A percentile compares a stretch with the other conserved stretches of the same genome.
Evolutionary conservation across 2,113 vertebrate genomes (phyloP).

Genomic region (Eptesicus fuscus): DNA sequence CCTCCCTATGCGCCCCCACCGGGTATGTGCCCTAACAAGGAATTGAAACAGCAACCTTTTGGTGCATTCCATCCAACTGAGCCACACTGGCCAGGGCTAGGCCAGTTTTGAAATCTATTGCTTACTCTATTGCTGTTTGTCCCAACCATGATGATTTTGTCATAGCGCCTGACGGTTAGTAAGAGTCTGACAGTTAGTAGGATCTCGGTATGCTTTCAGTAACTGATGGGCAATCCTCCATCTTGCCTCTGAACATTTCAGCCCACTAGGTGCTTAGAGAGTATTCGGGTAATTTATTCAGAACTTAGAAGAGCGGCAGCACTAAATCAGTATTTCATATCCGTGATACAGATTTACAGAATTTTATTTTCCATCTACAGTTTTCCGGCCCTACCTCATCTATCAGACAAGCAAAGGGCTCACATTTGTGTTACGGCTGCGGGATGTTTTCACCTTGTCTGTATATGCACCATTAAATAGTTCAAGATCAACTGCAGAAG

Average conservation of each 20-base stretch:
- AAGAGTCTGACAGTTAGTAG: background rate
- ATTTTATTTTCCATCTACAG: background rate
- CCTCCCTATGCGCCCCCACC: background rate
- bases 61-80: background rate
- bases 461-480: background rate
- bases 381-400: background rate
- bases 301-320: background rate
- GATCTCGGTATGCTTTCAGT: background rate
- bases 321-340: background rate
- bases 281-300: background rate
- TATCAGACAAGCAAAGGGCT: background rate
- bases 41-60: background rate
- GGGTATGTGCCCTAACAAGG: background rate
- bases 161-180: background rate
- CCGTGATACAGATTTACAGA: background rate
- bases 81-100: background rate
- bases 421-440: background rate
- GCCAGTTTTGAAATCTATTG: background rate
- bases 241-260: background rate
- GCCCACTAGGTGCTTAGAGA: background rate
- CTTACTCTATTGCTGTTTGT: background rate
- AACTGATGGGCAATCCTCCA: background rate
- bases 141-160: background rate
- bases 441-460: background rate
- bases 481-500: conserved; percentile 1